Percentiles rank a stretch among this genome's conserved stretches.
Conservation (phyloP, 2,888 invertebrate genomes). For the Xestia rhomboidea region DNA sequence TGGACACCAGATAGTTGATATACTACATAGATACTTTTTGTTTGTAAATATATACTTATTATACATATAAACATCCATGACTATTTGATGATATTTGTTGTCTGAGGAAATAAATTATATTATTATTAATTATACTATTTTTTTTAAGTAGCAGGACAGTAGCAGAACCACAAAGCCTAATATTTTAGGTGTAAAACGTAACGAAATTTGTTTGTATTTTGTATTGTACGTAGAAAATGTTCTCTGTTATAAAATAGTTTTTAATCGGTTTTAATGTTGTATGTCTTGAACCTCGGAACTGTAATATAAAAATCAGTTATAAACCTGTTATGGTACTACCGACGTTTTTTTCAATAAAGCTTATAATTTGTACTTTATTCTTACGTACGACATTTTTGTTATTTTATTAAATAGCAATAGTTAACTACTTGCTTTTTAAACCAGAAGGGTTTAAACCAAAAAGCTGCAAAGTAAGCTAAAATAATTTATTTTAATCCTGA, state of each 20-base stretch:
- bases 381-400: fast-evolving
- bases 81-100: too few species aligned
- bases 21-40: too few species aligned
- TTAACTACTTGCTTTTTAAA: background rate
- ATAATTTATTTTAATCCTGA: slow-evolving; percentile 24
- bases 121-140: too few species aligned
- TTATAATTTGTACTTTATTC: background rate
- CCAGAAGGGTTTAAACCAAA: background rate
- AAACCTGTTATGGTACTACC: background rate
- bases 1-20: too few species aligned
- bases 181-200: background rate
- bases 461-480: background rate
- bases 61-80: too few species aligned
- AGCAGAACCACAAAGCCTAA: too few species aligned
- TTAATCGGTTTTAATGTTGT: background rate
- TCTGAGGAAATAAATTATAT: too few species aligned
- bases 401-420: background rate
- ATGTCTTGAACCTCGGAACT: background rate
- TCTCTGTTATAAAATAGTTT: background rate
- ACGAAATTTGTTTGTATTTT: background rate
- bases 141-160: too few species aligned
- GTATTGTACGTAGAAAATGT: background rate
- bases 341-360: background rate
- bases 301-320: background rate
- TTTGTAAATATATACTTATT: too few species aligned